These are phyloP conservation scores for Ophiodon elongatus DNA, from an alignment of 2,113 vertebrate genomes.

Conservation along the genomic window DNA sequence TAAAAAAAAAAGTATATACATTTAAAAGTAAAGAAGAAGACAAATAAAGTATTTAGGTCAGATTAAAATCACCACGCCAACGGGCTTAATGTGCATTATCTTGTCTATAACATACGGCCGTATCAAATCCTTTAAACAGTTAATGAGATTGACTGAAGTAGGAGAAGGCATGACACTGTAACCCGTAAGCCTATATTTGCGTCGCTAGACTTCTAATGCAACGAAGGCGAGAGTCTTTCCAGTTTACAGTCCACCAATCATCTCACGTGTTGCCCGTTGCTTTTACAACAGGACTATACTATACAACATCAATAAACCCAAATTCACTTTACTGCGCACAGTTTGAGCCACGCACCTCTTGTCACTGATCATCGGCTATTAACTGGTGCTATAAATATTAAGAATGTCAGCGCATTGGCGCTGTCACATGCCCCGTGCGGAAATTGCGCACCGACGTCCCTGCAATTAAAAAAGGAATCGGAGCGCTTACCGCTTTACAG, in stretches of 20 bases:
- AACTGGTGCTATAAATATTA: constrained; percentile 19
- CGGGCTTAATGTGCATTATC: constrained; percentile 19
- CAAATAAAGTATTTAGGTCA: constrained; percentile 26
- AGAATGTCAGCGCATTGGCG: background rate
- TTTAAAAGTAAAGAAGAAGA: no score
- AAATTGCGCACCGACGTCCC: constrained; percentile 2
- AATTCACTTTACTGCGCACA: background rate
- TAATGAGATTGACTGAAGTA: constrained; percentile 29
- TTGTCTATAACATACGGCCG: background rate
- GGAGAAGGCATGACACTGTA: constrained; percentile 7
- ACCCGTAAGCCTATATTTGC: background rate
- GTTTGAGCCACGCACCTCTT: background rate
- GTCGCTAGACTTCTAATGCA: background rate
- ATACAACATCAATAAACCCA: background rate
- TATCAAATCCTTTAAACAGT: constrained; percentile 20
- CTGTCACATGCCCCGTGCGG: constrained; percentile 26
- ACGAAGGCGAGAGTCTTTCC: constrained; percentile 11
- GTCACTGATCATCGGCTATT: background rate
- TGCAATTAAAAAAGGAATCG: constrained; percentile 42
- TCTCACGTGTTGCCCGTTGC: constrained; percentile 7
- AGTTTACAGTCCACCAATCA: constrained; percentile 8
- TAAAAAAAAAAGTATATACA: background rate
- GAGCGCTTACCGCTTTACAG: constrained; percentile 75
- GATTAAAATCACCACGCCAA: background rate
- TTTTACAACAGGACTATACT: background rate